A percentile compares a stretch with the other conserved stretches of the same genome.
These are phyloP conservation scores for Ctenomys sociabilis DNA, from an alignment of 2,113 vertebrate genomes.

Conservation along the genomic window DNA sequence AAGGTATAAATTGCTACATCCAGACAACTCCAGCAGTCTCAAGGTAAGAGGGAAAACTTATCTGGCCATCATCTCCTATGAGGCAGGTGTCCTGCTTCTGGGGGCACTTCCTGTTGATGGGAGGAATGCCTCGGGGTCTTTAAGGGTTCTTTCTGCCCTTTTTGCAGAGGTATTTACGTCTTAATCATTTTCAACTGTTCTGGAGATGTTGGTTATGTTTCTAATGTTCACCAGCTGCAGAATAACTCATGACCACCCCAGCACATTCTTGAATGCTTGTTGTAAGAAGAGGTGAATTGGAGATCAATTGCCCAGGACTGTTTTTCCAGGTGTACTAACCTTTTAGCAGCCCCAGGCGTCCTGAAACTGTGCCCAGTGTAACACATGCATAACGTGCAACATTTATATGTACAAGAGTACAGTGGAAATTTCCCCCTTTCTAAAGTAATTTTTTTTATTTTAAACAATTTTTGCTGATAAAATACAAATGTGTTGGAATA, in stretches of 20 bases:
- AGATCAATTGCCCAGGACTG: constrained; percentile 39
- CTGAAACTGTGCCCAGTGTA: background rate
- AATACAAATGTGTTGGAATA: background rate
- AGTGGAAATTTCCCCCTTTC: background rate
- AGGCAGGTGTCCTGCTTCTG: background rate
- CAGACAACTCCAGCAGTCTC: background rate
- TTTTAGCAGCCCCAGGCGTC: background rate
- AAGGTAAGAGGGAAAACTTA: background rate
- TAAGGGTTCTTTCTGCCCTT: background rate
- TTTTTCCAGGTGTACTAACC: constrained; percentile 53
- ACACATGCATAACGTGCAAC: background rate
- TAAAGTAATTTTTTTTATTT: constrained; percentile 42
- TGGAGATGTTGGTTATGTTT: constrained; percentile 31
- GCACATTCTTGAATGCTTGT: constrained; percentile 58
- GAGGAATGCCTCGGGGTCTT: background rate
- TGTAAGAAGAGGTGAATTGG: background rate
- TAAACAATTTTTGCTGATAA: constrained; percentile 38
- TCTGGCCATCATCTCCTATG: background rate
- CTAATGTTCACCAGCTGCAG: constrained; percentile 51
- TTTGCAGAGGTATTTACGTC: background rate
- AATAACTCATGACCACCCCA: background rate
- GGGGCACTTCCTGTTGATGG: background rate
- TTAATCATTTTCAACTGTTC: background rate
- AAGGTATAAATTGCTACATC: background rate
- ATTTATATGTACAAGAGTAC: background rate